Base-by-base conservation (phyloP, 2,888 invertebrate genomes). In the Aphidius colemani region DNA sequence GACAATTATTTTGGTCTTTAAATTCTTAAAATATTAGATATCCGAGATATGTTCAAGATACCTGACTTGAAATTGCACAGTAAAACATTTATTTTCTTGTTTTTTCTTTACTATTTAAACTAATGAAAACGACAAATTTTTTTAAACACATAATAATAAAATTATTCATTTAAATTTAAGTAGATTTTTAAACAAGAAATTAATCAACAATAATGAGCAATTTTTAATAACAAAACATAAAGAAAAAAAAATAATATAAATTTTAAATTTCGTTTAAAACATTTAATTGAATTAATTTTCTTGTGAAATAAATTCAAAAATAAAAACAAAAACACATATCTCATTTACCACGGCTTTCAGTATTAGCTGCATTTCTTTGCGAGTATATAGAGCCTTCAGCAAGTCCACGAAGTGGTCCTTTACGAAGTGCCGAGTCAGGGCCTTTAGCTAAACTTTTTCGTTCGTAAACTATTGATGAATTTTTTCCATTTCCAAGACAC, bases 341-440 rank as follows among this genome's bases (percentile, higher is more conserved):
- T 82, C 80, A 86, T 84, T 86, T 85, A 66, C 85, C 84, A 60
- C 85, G 82, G 66, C 84, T 83, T 71, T 86, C 85, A 2, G 82
- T 79, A 58, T 83, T 81, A 8, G 82, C 74, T 41, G 78, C 74
- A 71, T 86, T 88, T 57, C 89, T 82, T 75, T 90, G 90, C 53
- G 88, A 88, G 79, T 92, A 93, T 66, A 93, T 88, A 72, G 92
- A 92, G 41, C 94, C 94, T 77, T 92, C 91, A 50, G 92, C 90
- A 60, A 93, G 80, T 11, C 89, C 89, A 55, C 84, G 80, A 48
- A 88, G 83, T n/a, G 93, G 88, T 0, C 94, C 93, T 77, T 90
- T 92, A 44, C 90, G 86, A 1, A 90, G 79, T 13, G 88, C 87
- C 0, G 86, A 78, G 78, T 89, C 89, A 0, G 91, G 85, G 1